phyloP scores from a whole-genome alignment of 1,140 invertebrate species.

The Pachypsylla venusta region DNA sequence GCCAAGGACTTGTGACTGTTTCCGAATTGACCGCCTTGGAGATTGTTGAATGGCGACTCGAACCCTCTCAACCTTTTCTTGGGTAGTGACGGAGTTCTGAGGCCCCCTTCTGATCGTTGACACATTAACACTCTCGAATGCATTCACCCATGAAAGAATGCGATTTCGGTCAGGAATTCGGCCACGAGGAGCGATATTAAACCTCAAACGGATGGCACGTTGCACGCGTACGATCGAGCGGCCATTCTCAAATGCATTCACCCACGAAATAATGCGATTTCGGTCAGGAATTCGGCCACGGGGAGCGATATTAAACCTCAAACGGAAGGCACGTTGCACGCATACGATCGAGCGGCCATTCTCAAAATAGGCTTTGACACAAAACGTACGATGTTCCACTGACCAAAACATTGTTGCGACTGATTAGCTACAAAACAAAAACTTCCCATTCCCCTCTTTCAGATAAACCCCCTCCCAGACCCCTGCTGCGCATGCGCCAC shows the following conservation, averaged over 20 bases:
- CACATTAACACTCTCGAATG: conserved; percentile 13
- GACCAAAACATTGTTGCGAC: not conserved
- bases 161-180: conserved; percentile 13
- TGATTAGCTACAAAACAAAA: not conserved
- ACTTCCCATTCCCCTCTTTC: not conserved
- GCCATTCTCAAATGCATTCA: conserved; percentile 17
- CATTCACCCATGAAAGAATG: no score
- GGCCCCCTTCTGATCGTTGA: conserved; percentile 13
- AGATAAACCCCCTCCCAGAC: not conserved
- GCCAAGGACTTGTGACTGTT: no score
- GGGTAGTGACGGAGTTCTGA: no score
- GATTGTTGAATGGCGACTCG: no score
- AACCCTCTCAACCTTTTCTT: no score
- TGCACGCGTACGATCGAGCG: conserved; percentile 15
- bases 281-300: conserved; percentile 11
- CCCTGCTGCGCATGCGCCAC: no score
- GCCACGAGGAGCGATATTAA: conserved; percentile 12
- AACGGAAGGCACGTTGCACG: conserved; percentile 5
- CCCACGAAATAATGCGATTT: conserved; percentile 16
- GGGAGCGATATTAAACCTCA: conserved; percentile 9
- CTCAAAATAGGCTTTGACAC: not conserved
- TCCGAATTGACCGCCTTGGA: no score
- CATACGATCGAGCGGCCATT: not conserved
- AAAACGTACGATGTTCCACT: not conserved
- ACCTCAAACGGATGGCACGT: conserved; percentile 17